Evolutionary conservation across 1,140 invertebrate genomes (phyloP).

Genomic region (Tyrophagus putrescentiae): DNA sequence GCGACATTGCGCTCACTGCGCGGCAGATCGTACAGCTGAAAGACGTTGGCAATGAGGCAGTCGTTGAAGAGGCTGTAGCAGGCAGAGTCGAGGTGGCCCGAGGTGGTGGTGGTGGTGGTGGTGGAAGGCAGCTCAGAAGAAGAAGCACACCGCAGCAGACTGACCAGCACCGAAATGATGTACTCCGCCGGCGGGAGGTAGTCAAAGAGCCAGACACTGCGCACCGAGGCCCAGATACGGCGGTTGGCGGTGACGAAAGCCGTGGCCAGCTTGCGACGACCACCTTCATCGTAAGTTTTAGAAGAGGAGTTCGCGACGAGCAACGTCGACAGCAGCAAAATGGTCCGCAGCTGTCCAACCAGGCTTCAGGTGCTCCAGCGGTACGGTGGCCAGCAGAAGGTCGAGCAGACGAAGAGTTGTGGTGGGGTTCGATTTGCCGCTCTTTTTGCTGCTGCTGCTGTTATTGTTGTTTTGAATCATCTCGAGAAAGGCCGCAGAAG

Average conservation of each 20-base stretch:
- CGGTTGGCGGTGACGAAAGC: background rate
- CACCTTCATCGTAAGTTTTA: background rate
- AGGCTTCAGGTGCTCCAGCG: background rate
- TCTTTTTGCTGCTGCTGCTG: too few relatives aligned
- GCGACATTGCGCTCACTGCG: background rate
- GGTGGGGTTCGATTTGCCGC: too few relatives aligned
- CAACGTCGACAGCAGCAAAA: background rate
- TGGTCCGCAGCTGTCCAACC: background rate
- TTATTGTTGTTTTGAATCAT: too few relatives aligned
- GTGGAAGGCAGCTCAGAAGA: too few relatives aligned
- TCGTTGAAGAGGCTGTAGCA: background rate
- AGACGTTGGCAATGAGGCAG: background rate
- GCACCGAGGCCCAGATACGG: background rate
- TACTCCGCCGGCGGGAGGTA: background rate
- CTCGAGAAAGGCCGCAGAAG: too few relatives aligned
- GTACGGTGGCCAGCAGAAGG: background rate
- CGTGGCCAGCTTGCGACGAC: background rate
- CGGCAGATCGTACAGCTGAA: background rate
- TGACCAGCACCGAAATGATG: background rate
- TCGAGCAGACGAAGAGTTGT: too few relatives aligned
- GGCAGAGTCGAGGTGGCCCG: background rate
- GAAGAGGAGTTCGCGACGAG: too few relatives aligned
- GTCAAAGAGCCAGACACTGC: conserved; percentile 12
- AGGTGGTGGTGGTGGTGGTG: too few relatives aligned
- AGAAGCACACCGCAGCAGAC: background rate